phyloP scores from a whole-genome alignment of 2,113 vertebrate genomes.

The Sander vitreus region DNA sequence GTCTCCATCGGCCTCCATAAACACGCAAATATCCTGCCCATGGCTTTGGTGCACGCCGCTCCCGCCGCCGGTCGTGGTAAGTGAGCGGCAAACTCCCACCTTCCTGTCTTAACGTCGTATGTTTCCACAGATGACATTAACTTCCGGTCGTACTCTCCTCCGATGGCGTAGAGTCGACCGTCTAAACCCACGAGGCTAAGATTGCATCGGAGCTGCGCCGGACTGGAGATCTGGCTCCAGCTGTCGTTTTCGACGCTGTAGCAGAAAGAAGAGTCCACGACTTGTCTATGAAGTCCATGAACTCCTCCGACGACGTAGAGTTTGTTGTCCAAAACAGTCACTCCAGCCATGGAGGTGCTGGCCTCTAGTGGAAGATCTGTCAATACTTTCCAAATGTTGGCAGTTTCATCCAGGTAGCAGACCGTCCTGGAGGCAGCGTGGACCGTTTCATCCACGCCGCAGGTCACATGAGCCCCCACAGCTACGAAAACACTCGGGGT shows the following conservation, averaged over 20 bases:
- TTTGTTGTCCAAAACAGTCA: slow-evolving; percentile 89
- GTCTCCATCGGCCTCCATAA: slow-evolving; percentile 91
- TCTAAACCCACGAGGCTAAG: slow-evolving; percentile 85
- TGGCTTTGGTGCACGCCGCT: slow-evolving; percentile 85
- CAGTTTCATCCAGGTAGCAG: slow-evolving; percentile 90
- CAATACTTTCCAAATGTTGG: slow-evolving; percentile 87
- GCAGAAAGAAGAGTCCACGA: slow-evolving; percentile 89
- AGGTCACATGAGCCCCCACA: slow-evolving; percentile 87
- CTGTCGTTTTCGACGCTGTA: slow-evolving; percentile 78
- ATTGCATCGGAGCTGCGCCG: slow-evolving; percentile 89
- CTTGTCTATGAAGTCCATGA: slow-evolving; percentile 86
- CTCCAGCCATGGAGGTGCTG: slow-evolving; percentile 92
- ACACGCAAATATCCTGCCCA: slow-evolving; percentile 91
- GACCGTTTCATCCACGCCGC: slow-evolving; percentile 78
- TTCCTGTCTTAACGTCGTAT: slow-evolving; percentile 78
- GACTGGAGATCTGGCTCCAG: slow-evolving; percentile 87
- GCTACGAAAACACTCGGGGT: slow-evolving; percentile 88
- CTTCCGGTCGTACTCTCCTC: slow-evolving; percentile 87
- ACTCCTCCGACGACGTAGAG: slow-evolving; percentile 92
- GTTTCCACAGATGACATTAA: slow-evolving; percentile 88
- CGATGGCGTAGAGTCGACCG: slow-evolving; percentile 87
- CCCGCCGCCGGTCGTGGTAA: slow-evolving; percentile 87
- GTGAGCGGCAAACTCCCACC: slow-evolving; percentile 86
- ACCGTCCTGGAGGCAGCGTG: slow-evolving; percentile 90
- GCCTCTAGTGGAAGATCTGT: slow-evolving; percentile 87